Conservation (phyloP, 2,797 vertebrate species). For the Lindbergichthys nudifrons region DNA sequence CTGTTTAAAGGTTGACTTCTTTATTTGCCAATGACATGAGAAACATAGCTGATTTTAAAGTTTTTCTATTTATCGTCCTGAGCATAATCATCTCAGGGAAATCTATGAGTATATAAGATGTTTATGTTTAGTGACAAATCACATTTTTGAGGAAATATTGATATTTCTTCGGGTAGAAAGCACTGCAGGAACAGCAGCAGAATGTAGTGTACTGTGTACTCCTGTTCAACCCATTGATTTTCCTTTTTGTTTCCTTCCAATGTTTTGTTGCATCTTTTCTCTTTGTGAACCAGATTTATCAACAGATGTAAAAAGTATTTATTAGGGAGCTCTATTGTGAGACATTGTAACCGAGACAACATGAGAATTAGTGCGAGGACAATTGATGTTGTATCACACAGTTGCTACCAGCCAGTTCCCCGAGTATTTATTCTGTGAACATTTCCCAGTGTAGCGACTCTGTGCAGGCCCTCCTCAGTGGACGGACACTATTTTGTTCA, state of each 20-base stretch:
- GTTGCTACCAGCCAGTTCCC: constrained; percentile 33
- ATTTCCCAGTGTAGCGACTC: constrained; percentile 11
- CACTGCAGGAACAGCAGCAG: constrained; percentile 21
- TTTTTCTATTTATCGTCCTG: constrained; percentile 51
- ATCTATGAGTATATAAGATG: constrained; percentile 28
- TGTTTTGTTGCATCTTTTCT: constrained; percentile 29
- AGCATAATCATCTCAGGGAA: constrained; percentile 64
- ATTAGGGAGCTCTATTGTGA: constrained; percentile 41
- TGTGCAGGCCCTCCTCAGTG: constrained; percentile 7
- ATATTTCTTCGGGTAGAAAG: constrained; percentile 20
- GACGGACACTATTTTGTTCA: constrained; percentile 19
- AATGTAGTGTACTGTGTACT: constrained; percentile 16
- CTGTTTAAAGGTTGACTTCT: constrained; percentile 28
- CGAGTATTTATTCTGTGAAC: constrained; percentile 36
- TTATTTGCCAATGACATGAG: constrained; percentile 59
- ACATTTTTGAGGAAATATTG: constrained; percentile 15
- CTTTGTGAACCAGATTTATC: constrained; percentile 50
- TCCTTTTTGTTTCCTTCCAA: constrained; percentile 1
- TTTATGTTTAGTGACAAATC: constrained; percentile 49
- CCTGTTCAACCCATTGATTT: constrained; percentile 1
- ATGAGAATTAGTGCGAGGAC: constrained; percentile 49
- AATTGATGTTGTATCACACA: constrained; percentile 30
- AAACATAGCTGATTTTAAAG: constrained; percentile 41
- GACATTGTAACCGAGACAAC: constrained; percentile 30
- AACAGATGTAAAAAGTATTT: constrained; percentile 66